Conservation (phyloP, 2,113 vertebrate species). For the Spea bombifrons region DNA sequence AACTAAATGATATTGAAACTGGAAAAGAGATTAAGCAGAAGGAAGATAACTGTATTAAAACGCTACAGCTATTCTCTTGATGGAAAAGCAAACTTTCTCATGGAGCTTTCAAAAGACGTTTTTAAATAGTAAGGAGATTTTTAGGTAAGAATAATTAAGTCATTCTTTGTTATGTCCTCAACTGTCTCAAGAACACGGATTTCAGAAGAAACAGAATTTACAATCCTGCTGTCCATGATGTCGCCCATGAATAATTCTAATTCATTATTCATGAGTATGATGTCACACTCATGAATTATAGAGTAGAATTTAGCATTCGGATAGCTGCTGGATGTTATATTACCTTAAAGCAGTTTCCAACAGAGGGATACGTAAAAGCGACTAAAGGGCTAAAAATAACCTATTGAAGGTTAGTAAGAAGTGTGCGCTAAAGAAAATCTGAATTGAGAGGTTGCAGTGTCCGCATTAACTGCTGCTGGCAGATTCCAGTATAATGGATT, state of each 20-base stretch:
- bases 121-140: too few relatives aligned
- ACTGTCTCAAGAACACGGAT: neutral
- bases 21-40: too few relatives aligned
- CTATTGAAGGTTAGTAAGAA: constrained; percentile 20
- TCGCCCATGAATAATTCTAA: constrained; percentile 39
- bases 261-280: constrained; percentile 43
- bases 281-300: constrained; percentile 36
- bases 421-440: constrained; percentile 22
- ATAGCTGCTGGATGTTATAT: constrained; percentile 25
- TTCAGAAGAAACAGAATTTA: neutral
- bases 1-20: too few relatives aligned
- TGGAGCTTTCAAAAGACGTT: too few relatives aligned
- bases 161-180: too few relatives aligned
- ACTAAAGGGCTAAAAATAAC: constrained; percentile 34
- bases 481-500: constrained; percentile 9
- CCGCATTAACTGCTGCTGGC: constrained; percentile 15
- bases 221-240: constrained; percentile 27
- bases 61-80: too few relatives aligned
- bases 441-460: constrained; percentile 16
- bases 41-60: too few relatives aligned
- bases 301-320: constrained; percentile 14
- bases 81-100: too few relatives aligned
- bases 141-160: too few relatives aligned
- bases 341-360: constrained; percentile 27
- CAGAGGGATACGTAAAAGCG: constrained; percentile 26